Evolutionary conservation across 2,797 vertebrate species (phyloP).

Genomic region (Adrianichthys oophorus): DNA sequence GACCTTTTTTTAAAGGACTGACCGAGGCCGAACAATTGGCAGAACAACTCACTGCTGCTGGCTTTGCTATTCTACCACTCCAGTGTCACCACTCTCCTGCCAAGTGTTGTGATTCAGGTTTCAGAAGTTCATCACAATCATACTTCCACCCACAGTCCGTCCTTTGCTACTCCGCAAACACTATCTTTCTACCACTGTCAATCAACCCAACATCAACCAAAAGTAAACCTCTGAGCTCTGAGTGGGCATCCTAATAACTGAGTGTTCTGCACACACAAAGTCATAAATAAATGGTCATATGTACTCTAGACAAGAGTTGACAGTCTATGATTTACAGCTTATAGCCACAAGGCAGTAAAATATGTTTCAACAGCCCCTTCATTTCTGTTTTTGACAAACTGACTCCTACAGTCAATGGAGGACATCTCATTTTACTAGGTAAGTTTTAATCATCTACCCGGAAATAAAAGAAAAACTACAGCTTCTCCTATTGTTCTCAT

Average conservation of each 20-base stretch:
- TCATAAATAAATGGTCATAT: slow-evolving; percentile 47
- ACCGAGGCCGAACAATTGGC: slow-evolving; percentile 44
- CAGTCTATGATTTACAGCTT: slow-evolving; percentile 48
- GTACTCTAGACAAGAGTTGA: slow-evolving; percentile 39
- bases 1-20: slow-evolving; percentile 47
- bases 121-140: slow-evolving; percentile 44
- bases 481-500: slow-evolving; percentile 3
- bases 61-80: slow-evolving; percentile 44
- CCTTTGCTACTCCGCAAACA: slow-evolving; percentile 28
- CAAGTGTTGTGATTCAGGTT: slow-evolving; percentile 47
- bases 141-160: slow-evolving; percentile 7
- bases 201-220: slow-evolving; percentile 35
- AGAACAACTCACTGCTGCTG: slow-evolving; percentile 42
- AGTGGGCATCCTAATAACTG: no score
- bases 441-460: slow-evolving; percentile 43
- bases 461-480: slow-evolving; percentile 15
- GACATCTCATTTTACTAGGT: slow-evolving; percentile 46
- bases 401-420: slow-evolving; percentile 48
- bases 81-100: slow-evolving; percentile 45
- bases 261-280: slow-evolving; percentile 15
- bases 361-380: slow-evolving; percentile 57
- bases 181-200: slow-evolving; percentile 28
- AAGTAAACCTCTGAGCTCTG: neutral
- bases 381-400: slow-evolving; percentile 44
- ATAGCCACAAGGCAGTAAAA: slow-evolving; percentile 59